Conservation (phyloP, 2,797 vertebrate genomes). For the Alosa sapidissima region DNA sequence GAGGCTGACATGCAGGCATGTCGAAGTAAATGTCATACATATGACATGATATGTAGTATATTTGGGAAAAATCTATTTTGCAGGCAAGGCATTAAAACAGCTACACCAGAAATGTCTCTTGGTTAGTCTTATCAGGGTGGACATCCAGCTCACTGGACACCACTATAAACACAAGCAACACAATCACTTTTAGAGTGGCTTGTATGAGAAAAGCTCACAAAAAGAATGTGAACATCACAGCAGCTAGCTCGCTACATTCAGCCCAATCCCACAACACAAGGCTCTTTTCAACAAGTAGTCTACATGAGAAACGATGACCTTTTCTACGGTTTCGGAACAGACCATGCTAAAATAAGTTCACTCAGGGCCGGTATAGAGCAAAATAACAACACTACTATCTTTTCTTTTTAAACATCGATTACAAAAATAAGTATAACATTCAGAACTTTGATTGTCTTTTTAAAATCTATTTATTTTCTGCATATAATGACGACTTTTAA, state of each 20-base stretch:
- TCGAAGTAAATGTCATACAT: not conserved
- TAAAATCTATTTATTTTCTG: slow-evolving; percentile 89
- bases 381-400: slow-evolving; percentile 32
- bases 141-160: slow-evolving; percentile 18
- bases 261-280: slow-evolving; percentile 19
- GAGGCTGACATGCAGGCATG: slow-evolving; percentile 17
- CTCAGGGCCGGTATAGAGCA: slow-evolving; percentile 71
- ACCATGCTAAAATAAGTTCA: slow-evolving; percentile 22
- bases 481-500: slow-evolving; percentile 85
- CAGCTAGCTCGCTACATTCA: slow-evolving; percentile 24
- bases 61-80: slow-evolving; percentile 27
- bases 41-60: slow-evolving; percentile 16
- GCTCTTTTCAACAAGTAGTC: slow-evolving; percentile 24
- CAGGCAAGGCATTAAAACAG: slow-evolving; percentile 25
- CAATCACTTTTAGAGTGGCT: slow-evolving; percentile 23
- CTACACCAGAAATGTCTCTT: slow-evolving; percentile 27
- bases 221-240: slow-evolving; percentile 23
- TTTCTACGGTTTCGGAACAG: slow-evolving; percentile 17
- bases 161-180: slow-evolving; percentile 19
- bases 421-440: slow-evolving; percentile 99
- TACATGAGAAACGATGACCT: slow-evolving; percentile 9
- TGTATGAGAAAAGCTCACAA: slow-evolving; percentile 19
- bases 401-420: slow-evolving; percentile 73
- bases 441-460: slow-evolving; percentile 98
- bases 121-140: slow-evolving; percentile 12